Conservation (phyloP, 2,797 vertebrate species). For the Centroberyx gerrardi region DNA sequence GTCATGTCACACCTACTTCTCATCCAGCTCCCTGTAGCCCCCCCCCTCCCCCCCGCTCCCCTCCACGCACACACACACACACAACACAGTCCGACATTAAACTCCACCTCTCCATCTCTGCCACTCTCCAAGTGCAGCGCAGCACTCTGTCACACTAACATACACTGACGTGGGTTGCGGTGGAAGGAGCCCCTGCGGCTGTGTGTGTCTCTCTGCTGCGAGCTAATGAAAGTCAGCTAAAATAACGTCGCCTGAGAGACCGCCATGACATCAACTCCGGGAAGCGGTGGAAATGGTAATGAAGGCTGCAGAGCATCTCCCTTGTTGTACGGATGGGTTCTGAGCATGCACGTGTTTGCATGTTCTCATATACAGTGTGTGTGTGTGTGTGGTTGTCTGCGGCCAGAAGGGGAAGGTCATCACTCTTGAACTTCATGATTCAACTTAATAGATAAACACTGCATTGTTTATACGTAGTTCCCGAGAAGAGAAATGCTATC, state of each 20-base stretch:
- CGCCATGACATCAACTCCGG: conserved; percentile 6
- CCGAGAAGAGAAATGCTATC: conserved; percentile 14
- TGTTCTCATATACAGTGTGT: neutral
- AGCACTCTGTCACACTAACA: conserved; percentile 54
- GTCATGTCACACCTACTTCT: conserved; percentile 40
- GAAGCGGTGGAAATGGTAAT: conserved; percentile 43
- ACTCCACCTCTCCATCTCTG: conserved; percentile 37
- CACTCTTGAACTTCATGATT: conserved; percentile 24
- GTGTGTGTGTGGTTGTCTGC: neutral
- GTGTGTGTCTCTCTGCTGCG: conserved; percentile 43
- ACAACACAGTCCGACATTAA: conserved; percentile 18
- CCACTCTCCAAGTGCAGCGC: conserved; percentile 16
- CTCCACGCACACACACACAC: neutral
- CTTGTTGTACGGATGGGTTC: neutral
- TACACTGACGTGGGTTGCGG: conserved; percentile 46
- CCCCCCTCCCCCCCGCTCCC: neutral
- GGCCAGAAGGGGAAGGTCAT: conserved; percentile 32
- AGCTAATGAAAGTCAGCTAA: conserved; percentile 46
- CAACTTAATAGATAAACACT: conserved; percentile 16
- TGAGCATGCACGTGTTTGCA: neutral
- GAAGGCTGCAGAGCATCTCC: conserved; percentile 40
- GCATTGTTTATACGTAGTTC: conserved; percentile 5
- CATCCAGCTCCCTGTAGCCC: conserved; percentile 19
- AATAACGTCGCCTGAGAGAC: conserved; percentile 33
- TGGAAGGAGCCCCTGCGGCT: conserved; percentile 55